Percentiles rank a stretch among this genome's conserved stretches.
These are phyloP conservation scores for Lepidurus couesii DNA, from an alignment of 1,140 invertebrate species.

Conservation along the genomic window DNA sequence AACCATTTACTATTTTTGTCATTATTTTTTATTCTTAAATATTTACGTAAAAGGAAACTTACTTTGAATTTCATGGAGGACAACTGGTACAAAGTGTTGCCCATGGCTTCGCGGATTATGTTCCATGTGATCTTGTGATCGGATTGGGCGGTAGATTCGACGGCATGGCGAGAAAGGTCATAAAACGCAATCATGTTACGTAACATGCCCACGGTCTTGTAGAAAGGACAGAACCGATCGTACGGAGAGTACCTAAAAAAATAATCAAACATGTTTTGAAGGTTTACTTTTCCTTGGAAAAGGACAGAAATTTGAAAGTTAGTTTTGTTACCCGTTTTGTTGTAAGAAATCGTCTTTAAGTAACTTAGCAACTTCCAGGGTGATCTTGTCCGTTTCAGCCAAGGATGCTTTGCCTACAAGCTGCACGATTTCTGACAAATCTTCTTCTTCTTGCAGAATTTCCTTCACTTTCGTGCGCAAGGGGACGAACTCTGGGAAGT, in stretches of 20 bases:
- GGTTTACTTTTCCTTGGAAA: not conserved
- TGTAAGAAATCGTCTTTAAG: slow-evolving; percentile 99
- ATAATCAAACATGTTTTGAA: slow-evolving; percentile 36
- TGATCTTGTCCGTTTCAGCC: slow-evolving; percentile 98
- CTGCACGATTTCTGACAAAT: slow-evolving; percentile 99
- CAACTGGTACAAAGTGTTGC: slow-evolving; percentile 91
- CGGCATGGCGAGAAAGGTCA: slow-evolving; percentile 93
- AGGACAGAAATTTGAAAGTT: not conserved
- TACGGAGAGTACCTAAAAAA: slow-evolving; percentile 82
- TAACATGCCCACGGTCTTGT: slow-evolving; percentile 98
- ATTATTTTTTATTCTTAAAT: not conserved
- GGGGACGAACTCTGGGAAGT: slow-evolving; percentile 97
- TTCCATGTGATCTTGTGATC: slow-evolving; percentile 99
- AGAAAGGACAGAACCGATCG: slow-evolving; percentile 99
- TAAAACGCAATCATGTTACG: slow-evolving; percentile 98
- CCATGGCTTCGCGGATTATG: slow-evolving; percentile 94
- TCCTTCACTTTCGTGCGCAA: slow-evolving; percentile 89
- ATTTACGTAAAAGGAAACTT: slow-evolving; percentile 35
- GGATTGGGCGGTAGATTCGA: slow-evolving; percentile 95
- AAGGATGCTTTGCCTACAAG: slow-evolving; percentile 98
- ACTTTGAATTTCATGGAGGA: slow-evolving; percentile 99
- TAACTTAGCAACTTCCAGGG: slow-evolving; percentile 94
- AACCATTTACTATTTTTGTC: not conserved
- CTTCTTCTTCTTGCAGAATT: slow-evolving; percentile 98
- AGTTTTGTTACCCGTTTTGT: slow-evolving; percentile 72